phyloP scores from a whole-genome alignment of 2,888 invertebrate genomes.

The Diloba caeruleocephala region DNA sequence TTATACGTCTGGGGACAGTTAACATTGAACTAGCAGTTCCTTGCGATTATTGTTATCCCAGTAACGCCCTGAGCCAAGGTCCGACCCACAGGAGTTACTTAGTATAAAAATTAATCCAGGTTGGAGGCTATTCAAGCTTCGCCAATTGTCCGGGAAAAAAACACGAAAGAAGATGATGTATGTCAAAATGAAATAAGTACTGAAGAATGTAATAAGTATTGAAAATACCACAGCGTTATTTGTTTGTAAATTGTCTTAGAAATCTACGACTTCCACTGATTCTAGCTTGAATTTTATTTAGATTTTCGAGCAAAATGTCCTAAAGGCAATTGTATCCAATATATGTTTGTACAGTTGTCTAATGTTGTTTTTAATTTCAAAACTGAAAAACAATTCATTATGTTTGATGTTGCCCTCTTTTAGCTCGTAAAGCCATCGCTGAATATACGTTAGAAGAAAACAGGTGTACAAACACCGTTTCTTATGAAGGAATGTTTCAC shows the following conservation, averaged over 20 bases:
- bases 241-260: constrained; percentile 4
- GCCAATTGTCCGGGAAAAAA: no score
- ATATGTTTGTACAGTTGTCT: constrained; percentile 65
- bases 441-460: constrained; percentile 65
- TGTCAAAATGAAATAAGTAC: no score
- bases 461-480: constrained; percentile 70
- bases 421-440: constrained; percentile 58
- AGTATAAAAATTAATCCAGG: no score
- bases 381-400: constrained; percentile 60
- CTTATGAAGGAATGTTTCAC: constrained; percentile 53
- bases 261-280: constrained; percentile 5
- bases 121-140: no score
- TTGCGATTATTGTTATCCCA: no score
- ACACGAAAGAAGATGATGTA: no score
- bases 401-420: constrained; percentile 73
- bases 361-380: constrained; percentile 54
- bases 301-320: constrained; percentile 24
- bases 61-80: no score
- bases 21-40: no score
- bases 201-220: no score
- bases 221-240: not conserved
- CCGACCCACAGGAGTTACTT: no score
- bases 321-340: constrained; percentile 43
- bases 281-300: constrained; percentile 2
- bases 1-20: no score